A percentile compares a stretch with the other conserved stretches of the same genome.
Evolutionary conservation across 2,113 vertebrate species (phyloP).

Genomic region (Girardinichthys multiradiatus): DNA sequence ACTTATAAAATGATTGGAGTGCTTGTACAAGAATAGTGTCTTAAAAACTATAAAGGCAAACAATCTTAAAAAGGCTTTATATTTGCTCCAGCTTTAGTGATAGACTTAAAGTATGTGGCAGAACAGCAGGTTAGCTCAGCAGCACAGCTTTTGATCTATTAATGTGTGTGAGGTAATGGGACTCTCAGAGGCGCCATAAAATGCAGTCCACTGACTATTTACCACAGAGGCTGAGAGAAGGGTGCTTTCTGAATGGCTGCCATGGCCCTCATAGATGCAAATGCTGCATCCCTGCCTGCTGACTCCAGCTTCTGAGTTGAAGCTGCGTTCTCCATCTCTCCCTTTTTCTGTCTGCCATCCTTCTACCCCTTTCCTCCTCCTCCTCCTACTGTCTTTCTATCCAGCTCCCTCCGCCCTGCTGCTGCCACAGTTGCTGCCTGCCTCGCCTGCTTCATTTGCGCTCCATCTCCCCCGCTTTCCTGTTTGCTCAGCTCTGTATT

Average conservation of each 20-base stretch:
- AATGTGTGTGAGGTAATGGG: background rate
- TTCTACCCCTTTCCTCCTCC: slow-evolving; percentile 20
- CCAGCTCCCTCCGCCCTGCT: slow-evolving; percentile 53
- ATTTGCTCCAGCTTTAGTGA: background rate
- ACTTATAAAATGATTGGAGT: background rate
- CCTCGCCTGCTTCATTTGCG: slow-evolving; percentile 44
- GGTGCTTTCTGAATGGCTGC: slow-evolving; percentile 41
- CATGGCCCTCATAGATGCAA: slow-evolving; percentile 43
- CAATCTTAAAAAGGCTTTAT: background rate
- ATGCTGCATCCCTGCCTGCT: slow-evolving; percentile 58
- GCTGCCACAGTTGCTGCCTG: slow-evolving; percentile 63
- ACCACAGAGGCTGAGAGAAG: slow-evolving; percentile 32
- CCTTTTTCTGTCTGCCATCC: slow-evolving; percentile 11
- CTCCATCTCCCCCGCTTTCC: slow-evolving; percentile 38
- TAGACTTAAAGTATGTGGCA: background rate
- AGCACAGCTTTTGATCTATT: background rate
- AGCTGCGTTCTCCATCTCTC: background rate
- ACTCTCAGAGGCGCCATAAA: slow-evolving; percentile 29
- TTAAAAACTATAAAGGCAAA: background rate
- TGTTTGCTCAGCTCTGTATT: slow-evolving; percentile 62
- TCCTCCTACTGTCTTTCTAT: slow-evolving; percentile 16
- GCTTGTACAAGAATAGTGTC: background rate
- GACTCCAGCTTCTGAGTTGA: slow-evolving; percentile 34
- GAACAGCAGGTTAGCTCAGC: background rate
- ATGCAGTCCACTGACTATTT: slow-evolving; percentile 20